Evolutionary conservation across 2,888 invertebrate genomes (phyloP).

Genomic region (Heliconius ismenius): DNA sequence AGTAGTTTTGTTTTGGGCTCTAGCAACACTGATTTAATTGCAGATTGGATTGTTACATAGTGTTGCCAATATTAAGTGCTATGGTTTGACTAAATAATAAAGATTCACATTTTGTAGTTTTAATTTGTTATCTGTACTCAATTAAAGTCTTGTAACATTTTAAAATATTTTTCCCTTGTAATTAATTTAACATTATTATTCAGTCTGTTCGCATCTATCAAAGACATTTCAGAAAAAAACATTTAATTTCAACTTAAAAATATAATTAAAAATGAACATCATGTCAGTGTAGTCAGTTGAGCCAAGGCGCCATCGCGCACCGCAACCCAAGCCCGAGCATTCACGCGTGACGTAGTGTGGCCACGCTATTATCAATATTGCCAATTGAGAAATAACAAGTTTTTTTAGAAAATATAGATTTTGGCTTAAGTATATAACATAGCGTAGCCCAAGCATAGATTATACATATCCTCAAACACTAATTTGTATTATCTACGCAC

Average conservation of each 20-base stretch:
- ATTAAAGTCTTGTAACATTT: neutral
- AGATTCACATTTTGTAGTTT: neutral
- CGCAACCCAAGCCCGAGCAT: constrained; percentile 81
- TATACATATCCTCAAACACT: constrained; percentile 38
- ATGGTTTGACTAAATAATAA: constrained; percentile 35
- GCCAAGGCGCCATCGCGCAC: constrained; percentile 53
- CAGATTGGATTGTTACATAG: constrained; percentile 40
- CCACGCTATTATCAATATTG: constrained; percentile 48
- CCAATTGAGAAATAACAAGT: constrained; percentile 30
- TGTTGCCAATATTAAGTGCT: constrained; percentile 42
- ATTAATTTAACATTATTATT: constrained; percentile 28
- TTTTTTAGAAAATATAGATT: constrained; percentile 8
- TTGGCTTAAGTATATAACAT: constrained; percentile 30
- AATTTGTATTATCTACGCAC: constrained; percentile 55
- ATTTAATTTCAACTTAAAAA: neutral
- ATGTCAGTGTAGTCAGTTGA: constrained; percentile 39
- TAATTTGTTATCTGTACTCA: neutral
- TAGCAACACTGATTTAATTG: constrained; percentile 42
- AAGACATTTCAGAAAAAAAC: constrained; percentile 23
- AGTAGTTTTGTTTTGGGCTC: constrained; percentile 26
- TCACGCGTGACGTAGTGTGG: constrained; percentile 76
- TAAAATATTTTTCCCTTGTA: neutral
- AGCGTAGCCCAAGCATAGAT: constrained; percentile 45
- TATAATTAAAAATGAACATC: constrained; percentile 7
- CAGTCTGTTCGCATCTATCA: constrained; percentile 39